These are phyloP conservation scores for Ranitomeya imitator DNA, from an alignment of 2,113 vertebrate species.

Conservation along the genomic window DNA sequence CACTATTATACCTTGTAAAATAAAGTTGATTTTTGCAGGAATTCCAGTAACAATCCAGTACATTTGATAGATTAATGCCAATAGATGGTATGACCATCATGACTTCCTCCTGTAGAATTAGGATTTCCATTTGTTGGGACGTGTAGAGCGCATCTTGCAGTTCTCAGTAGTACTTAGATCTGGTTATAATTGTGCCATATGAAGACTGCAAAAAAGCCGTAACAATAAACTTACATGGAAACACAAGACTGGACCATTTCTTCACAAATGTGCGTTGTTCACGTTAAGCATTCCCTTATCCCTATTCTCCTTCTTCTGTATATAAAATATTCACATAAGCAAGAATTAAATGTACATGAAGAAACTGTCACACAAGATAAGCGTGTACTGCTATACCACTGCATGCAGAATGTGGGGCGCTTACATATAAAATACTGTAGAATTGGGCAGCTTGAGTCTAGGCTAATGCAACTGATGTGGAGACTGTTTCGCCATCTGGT, in stretches of 20 bases:
- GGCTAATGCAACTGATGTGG: no score
- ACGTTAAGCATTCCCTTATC: no score
- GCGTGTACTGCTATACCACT: no score
- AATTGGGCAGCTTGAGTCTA: no score
- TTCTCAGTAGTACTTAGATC: background rate
- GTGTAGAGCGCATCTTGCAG: background rate
- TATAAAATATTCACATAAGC: no score
- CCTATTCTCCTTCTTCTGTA: no score
- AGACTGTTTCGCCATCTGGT: no score
- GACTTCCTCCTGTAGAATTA: background rate
- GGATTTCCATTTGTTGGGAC: background rate
- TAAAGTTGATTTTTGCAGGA: background rate
- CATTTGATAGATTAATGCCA: no score
- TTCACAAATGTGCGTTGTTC: background rate
- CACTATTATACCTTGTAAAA: background rate
- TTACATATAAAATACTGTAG: no score
- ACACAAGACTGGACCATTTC: background rate
- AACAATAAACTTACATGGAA: conserved; percentile 23
- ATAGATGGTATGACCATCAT: background rate
- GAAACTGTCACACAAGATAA: no score
- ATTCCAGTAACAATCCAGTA: background rate
- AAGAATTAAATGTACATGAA: no score
- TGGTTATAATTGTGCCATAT: conserved; percentile 39
- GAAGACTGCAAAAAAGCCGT: conserved; percentile 19
- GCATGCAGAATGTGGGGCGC: no score